These are phyloP conservation scores for Campaea margaritaria DNA, from an alignment of 2,888 invertebrate species.

Conservation along the genomic window DNA sequence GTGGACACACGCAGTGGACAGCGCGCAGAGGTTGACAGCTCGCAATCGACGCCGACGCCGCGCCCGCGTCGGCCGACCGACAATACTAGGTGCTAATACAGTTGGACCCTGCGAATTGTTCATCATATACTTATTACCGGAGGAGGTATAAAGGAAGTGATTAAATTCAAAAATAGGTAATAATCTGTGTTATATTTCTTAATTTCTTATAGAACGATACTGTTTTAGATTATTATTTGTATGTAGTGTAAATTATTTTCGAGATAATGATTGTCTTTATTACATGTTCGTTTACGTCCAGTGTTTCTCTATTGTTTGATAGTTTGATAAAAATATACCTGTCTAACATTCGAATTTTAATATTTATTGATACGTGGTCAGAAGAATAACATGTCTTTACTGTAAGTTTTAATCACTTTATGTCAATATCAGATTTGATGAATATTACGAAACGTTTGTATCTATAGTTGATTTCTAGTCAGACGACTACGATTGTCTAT, in stretches of 20 bases:
- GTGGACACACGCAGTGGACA: slow-evolving; percentile 64
- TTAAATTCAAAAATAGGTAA: slow-evolving; percentile 75
- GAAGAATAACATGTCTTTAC: slow-evolving; percentile 70
- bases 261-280: slow-evolving; percentile 64
- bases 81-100: slow-evolving; percentile 84
- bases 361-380: slow-evolving; percentile 83
- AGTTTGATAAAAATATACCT: slow-evolving; percentile 58
- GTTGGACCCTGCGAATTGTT: slow-evolving; percentile 80
- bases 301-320: slow-evolving; percentile 75
- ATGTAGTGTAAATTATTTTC: slow-evolving; percentile 81
- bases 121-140: slow-evolving; percentile 71
- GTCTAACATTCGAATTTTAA: slow-evolving; percentile 73
- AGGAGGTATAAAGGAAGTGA: slow-evolving; percentile 74
- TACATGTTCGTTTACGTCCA: slow-evolving; percentile 79
- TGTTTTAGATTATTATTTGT: slow-evolving; percentile 75
- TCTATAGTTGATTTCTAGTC: slow-evolving; percentile 81
- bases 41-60: slow-evolving; percentile 67
- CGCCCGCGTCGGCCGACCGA: slow-evolving; percentile 74
- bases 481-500: slow-evolving; percentile 79
- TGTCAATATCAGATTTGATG: slow-evolving; percentile 65
- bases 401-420: slow-evolving; percentile 64
- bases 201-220: slow-evolving; percentile 70
- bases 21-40: slow-evolving; percentile 70
- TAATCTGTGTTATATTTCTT: slow-evolving; percentile 78
- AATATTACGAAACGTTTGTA: slow-evolving; percentile 56